phyloP scores from a whole-genome alignment of 1,140 invertebrate species.

The Drosophila asahinai region DNA sequence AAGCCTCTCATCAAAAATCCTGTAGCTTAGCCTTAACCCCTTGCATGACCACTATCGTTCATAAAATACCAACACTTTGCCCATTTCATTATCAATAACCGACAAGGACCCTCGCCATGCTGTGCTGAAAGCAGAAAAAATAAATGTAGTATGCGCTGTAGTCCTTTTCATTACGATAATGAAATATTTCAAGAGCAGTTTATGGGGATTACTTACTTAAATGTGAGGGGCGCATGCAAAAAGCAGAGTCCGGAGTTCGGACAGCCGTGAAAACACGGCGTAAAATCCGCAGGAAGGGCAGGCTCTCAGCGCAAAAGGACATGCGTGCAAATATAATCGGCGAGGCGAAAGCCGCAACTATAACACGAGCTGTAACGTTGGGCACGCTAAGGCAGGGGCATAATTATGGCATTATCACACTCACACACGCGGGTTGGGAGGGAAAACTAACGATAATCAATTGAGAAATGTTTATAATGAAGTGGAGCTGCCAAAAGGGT shows the following conservation, averaged over 20 bases:
- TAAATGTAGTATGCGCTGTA: conserved; percentile 62
- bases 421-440: conserved; percentile 13
- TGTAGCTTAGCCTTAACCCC: background rate
- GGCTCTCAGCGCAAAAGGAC: conserved; percentile 43
- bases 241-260: conserved; percentile 38
- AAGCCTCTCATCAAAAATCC: too few species aligned
- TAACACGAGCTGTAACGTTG: conserved; percentile 42
- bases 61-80: conserved; percentile 14
- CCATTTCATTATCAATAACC: conserved; percentile 70
- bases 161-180: conserved; percentile 81
- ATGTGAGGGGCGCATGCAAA: conserved; percentile 72
- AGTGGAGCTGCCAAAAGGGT: conserved; percentile 68
- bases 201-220: conserved; percentile 78
- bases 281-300: conserved; percentile 24
- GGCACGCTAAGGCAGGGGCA: conserved; percentile 73
- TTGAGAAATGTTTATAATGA: conserved; percentile 83
- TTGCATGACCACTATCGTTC: conserved; percentile 13
- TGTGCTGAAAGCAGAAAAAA: conserved; percentile 52
- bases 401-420: conserved; percentile 81
- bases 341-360: conserved; percentile 64
- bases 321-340: conserved; percentile 77
- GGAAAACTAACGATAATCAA: conserved; percentile 78
- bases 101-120: conserved; percentile 34
- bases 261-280: conserved; percentile 66
- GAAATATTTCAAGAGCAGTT: conserved; percentile 81